Base-by-base conservation (phyloP, 2,888 invertebrate species). In the Apodemia duryi region DNA sequence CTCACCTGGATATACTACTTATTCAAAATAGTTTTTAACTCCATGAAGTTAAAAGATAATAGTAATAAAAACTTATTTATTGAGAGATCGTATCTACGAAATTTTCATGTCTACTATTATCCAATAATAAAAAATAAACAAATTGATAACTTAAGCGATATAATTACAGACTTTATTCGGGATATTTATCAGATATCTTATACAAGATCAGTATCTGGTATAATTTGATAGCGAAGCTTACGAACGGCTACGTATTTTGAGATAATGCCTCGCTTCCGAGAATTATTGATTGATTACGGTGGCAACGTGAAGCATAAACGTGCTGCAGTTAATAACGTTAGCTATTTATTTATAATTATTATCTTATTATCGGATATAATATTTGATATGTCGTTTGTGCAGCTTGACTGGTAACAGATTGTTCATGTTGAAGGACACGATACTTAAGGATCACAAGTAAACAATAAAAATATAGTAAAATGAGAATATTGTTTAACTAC, bases 331-430 rank as follows among this genome's bases (percentile, higher is more conserved):
- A 75, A 61, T 28, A 54, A 69, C 68, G 70, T 67, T 79, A 73
- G 76, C 74, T 78, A 74, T 77, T 78, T 78, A 77, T 78, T 75
- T 76, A 65, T 65, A 67, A 68, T 29, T n/a, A 21, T 52, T 52
- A 52, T 28, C 7, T 28, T 21, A 52, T 51, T 7, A n/a, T 6
- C 38, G 3, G 51, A 51, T 51, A 51, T 51, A n/a, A 51, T 21
- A 6, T 51, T 6, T 6, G 51, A 51, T 43, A 43, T 6, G 11
- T 2, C 2, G 2, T 43, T 43, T 21, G 21, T 21, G 21, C 21
- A 21, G 21, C 0, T 21, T 21, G 21, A 21, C 21, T 21, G 21
- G 21, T 21, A 21, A 21, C 21, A 21, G 21, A 21, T 21, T 21
- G 1, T 21, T 21, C 21, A 21, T 21, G 21, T 21, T 21, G 21